Base-by-base conservation (phyloP, 30 jellyfish, hydroid and myxozoan genomes). In the Aurelia aurita region DNA sequence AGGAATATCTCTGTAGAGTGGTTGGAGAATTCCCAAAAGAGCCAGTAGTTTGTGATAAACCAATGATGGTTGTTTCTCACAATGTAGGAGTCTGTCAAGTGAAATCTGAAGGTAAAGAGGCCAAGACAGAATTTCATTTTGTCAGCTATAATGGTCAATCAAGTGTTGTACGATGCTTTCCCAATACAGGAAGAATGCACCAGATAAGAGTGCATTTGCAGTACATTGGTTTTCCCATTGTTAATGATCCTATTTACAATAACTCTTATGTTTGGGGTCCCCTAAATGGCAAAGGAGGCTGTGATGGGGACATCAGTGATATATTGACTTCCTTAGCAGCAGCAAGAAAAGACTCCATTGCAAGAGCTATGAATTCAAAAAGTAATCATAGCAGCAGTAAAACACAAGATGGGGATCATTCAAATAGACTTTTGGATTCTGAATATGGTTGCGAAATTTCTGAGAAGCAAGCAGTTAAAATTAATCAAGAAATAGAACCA, bases 171-270 rank as follows among this genome's bases (percentile, higher is more conserved):
- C 54, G 81, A 45, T 95, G 99, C 70, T 3, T 32, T 20, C 99
- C 99, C 29, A 53, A 49, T 39, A 95, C 99, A 0, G 99, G 99
- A 55, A 77, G 99, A 39, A 95, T 95, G 99, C 99, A 95, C 79
- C 99, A 95, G 63, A 95, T 95, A 11, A 60, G 99, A 29, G 99
- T 95, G n/a, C 99, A 95, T 58, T 60, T 95, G 83, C 99, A 95
- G 83, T 95, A 82, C 87, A 84, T 95, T 49, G 99, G 99, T 34
- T 82, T 59, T 69, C 99, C 99, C 1, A 95, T 95, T 28, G 34
- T 90, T 14, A 90, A 90, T 77, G 99, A 95, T 76, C 99, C 99
- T 29, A 90, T 95, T 75, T 95, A 95, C 58, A 90, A 90, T 63
- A 98, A 90, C 68, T 96, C 98, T n/a, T 64, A 90, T 20, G 98